These are phyloP conservation scores for Ceyx cyanopectus DNA, from an alignment of 2,113 vertebrate genomes.

Conservation along the genomic window DNA sequence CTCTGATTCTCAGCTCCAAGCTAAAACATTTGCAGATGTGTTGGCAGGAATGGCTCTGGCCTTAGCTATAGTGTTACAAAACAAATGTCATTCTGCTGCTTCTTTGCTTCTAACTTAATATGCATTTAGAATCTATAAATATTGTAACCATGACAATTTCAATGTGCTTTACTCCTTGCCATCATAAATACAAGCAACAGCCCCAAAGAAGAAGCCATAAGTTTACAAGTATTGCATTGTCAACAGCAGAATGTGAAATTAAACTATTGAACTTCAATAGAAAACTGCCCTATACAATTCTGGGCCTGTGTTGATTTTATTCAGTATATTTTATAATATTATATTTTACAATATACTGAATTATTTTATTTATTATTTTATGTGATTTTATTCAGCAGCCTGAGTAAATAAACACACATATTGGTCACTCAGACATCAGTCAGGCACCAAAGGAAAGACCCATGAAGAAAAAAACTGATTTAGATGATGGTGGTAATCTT, in stretches of 20 bases:
- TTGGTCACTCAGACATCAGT: neutral
- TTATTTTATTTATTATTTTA: too few relatives aligned
- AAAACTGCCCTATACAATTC: neutral
- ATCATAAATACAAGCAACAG: slow-evolving; percentile 16
- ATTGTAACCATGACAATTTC: slow-evolving; percentile 24
- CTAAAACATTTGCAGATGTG: slow-evolving; percentile 63
- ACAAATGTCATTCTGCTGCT: slow-evolving; percentile 46
- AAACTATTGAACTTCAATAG: slow-evolving; percentile 1
- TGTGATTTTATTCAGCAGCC: neutral
- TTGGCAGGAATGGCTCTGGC: slow-evolving; percentile 39
- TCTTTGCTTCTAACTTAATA: slow-evolving; percentile 61
- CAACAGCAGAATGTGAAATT: slow-evolving; percentile 8
- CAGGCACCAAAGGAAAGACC: neutral
- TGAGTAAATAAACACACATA: neutral
- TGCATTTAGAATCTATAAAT: slow-evolving; percentile 58
- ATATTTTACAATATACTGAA: too few relatives aligned
- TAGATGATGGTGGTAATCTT: neutral
- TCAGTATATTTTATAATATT: neutral
- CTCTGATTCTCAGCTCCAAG: neutral
- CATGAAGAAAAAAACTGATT: neutral
- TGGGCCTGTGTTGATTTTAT: neutral
- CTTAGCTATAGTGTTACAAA: slow-evolving; percentile 35
- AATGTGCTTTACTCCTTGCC: slow-evolving; percentile 37
- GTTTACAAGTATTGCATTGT: slow-evolving; percentile 21
- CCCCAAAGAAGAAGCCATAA: neutral